phyloP scores from a whole-genome alignment of 2,797 vertebrate species.

The Manis pentadactyla region DNA sequence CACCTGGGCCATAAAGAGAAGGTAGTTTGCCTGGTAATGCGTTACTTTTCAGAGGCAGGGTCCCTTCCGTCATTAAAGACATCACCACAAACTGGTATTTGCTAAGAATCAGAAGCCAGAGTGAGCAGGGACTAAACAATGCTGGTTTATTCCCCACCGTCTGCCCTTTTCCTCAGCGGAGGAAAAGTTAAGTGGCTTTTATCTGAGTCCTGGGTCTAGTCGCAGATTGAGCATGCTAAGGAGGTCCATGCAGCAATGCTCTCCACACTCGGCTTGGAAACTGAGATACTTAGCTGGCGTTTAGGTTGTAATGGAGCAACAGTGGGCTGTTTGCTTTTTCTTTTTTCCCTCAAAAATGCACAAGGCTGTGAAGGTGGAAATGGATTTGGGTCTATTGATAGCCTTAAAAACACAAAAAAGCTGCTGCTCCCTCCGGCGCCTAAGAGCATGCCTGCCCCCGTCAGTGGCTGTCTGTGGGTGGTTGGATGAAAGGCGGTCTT shows the following conservation, averaged over 20 bases:
- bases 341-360: not conserved
- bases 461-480: not conserved
- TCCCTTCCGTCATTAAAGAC: not conserved
- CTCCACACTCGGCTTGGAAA: not conserved
- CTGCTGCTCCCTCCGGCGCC: not conserved
- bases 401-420: not conserved
- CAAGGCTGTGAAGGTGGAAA: not conserved
- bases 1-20: not conserved
- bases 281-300: fast-evolving
- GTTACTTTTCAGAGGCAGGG: not conserved
- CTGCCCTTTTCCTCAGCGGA: not conserved
- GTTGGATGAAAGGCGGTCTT: not conserved
- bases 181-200: conserved; percentile 69
- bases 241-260: fast-evolving
- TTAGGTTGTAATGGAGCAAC: fast-evolving
- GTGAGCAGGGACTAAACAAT: not conserved
- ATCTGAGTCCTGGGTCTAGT: not conserved
- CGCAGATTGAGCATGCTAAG: not conserved
- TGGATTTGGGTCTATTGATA: not conserved
- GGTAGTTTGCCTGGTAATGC: not conserved
- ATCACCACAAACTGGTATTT: not conserved
- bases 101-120: not conserved
- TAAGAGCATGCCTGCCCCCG: not conserved
- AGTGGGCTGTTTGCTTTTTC: not conserved
- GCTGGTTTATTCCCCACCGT: not conserved